Percentiles rank a stretch among this genome's conserved stretches.
These are phyloP conservation scores for Notolepis coatsorum DNA, from an alignment of 2,797 vertebrate species.

Conservation along the genomic window DNA sequence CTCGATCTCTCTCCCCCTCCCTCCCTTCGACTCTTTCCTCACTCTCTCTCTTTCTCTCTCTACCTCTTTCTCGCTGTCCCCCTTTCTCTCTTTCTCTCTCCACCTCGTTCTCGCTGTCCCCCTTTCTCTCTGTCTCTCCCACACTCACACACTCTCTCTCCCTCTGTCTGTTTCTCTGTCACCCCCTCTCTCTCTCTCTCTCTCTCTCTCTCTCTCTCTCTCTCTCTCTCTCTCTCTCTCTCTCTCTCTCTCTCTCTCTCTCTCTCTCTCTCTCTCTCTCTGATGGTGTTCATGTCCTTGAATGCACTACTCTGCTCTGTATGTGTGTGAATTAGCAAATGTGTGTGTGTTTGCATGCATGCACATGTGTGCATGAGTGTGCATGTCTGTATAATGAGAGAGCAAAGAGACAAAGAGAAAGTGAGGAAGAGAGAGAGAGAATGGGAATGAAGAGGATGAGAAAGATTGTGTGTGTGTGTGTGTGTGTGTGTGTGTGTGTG, in stretches of 20 bases:
- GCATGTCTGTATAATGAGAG: background rate
- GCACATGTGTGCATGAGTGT: background rate
- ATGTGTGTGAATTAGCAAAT: slow-evolving; percentile 9
- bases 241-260: slow-evolving; percentile 4
- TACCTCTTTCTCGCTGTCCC: slow-evolving; percentile 39
- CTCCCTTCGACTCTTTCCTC: background rate
- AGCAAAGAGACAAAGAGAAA: slow-evolving; percentile 16
- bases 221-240: background rate
- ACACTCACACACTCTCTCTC: background rate
- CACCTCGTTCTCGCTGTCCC: background rate
- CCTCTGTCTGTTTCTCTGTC: slow-evolving; percentile 44
- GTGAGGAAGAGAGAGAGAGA: background rate
- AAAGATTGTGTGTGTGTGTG: too few species aligned
- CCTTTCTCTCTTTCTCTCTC: slow-evolving; percentile 21
- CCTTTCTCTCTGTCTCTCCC: background rate
- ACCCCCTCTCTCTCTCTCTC: slow-evolving; percentile 23
- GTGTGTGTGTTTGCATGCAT: background rate
- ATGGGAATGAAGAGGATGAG: too few species aligned
- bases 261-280: slow-evolving; percentile 6
- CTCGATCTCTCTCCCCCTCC: too few species aligned
- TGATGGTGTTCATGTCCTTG: slow-evolving; percentile 8
- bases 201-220: background rate
- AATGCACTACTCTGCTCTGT: slow-evolving; percentile 4
- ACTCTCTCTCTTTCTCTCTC: slow-evolving; percentile 7
- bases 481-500: background rate